Conservation (phyloP, 2,888 invertebrate genomes). For the Epiblema foenella region DNA sequence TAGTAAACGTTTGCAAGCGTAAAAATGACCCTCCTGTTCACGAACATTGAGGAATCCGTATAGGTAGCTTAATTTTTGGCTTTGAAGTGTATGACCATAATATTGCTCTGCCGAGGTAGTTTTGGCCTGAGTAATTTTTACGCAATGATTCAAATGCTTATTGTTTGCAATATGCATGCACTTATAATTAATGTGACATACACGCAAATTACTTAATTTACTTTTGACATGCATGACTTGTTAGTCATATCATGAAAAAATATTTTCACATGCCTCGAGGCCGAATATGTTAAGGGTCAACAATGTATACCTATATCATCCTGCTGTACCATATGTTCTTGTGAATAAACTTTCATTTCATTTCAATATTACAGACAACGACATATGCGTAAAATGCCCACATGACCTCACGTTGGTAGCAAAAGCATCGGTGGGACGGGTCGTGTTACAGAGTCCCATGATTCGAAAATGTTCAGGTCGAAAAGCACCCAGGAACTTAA, state of each 20-base stretch:
- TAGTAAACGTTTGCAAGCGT: neutral
- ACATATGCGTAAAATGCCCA: conserved; percentile 74
- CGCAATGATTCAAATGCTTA: neutral
- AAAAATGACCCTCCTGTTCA: neutral
- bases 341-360: too few relatives aligned
- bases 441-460: conserved; percentile 65
- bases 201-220: too few relatives aligned
- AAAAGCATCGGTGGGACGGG: conserved; percentile 66
- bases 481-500: conserved; percentile 59
- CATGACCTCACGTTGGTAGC: conserved; percentile 73
- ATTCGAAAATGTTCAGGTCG: conserved; percentile 66
- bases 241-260: too few relatives aligned
- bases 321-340: too few relatives aligned
- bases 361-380: conserved; percentile 53
- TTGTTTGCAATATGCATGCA: conserved; percentile 32
- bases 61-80: neutral
- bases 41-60: neutral
- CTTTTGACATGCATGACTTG: too few relatives aligned
- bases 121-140: neutral
- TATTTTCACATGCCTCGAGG: too few relatives aligned
- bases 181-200: too few relatives aligned
- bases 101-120: neutral
- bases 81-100: neutral
- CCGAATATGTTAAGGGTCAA: too few relatives aligned
- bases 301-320: too few relatives aligned